Evolutionary conservation across 2,113 vertebrate species (phyloP).

Genomic region (Odontophorus gujanensis): DNA sequence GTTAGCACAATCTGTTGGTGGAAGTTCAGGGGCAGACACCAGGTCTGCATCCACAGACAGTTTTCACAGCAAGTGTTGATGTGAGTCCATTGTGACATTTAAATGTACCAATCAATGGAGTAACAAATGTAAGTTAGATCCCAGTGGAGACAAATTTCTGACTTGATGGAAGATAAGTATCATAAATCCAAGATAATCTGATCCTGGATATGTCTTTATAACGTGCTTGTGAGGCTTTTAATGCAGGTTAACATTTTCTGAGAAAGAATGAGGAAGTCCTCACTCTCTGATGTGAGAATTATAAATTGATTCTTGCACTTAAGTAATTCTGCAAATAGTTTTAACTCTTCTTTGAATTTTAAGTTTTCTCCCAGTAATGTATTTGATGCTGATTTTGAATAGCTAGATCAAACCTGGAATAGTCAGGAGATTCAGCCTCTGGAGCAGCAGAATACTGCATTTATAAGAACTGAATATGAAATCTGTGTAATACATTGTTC

Average conservation of each 20-base stretch:
- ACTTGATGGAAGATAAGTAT: background rate
- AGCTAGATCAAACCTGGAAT: background rate
- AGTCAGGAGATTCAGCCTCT: background rate
- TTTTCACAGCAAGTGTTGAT: background rate
- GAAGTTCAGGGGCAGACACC: background rate
- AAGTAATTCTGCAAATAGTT: background rate
- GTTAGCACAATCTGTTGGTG: background rate
- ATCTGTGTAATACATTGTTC: slow-evolving; percentile 48
- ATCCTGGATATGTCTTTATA: slow-evolving; percentile 15
- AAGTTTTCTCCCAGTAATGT: background rate
- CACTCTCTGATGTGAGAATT: background rate
- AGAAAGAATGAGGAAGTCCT: background rate
- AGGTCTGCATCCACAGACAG: background rate
- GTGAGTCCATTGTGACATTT: background rate
- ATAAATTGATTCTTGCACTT: slow-evolving; percentile 1
- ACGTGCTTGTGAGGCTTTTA: background rate
- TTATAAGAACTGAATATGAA: slow-evolving; percentile 21
- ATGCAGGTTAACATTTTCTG: background rate
- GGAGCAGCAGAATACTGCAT: background rate
- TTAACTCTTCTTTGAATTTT: background rate
- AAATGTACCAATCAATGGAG: slow-evolving; percentile 18
- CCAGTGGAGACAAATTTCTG: background rate
- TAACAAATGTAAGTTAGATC: slow-evolving; percentile 8
- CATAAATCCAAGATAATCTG: slow-evolving; percentile 13
- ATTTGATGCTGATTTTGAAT: background rate